Percentiles rank a stretch among this genome's conserved stretches.
phyloP scores from a whole-genome alignment of 35 echinoderm and acorn worm species.

The Hemicentrotus pulcherrimus region DNA sequence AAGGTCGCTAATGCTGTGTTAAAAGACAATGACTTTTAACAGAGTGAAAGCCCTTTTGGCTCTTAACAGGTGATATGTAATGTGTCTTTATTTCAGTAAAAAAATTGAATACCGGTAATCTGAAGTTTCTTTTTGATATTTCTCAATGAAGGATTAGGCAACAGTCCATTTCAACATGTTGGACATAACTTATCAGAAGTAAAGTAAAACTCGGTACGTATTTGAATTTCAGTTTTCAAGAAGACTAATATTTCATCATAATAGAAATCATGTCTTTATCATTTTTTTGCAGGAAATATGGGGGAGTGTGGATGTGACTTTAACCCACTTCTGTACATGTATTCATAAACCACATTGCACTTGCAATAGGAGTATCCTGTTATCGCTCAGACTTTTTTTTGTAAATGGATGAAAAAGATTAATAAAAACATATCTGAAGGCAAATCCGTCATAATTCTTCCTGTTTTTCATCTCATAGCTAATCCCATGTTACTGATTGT shows the following conservation, averaged over 20 bases:
- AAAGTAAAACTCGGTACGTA: too few species aligned
- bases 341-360: not conserved
- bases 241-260: not conserved
- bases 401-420: not conserved
- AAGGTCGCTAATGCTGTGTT: too few species aligned
- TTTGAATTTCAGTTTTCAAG: too few species aligned
- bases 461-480: not conserved
- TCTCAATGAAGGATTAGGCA: too few species aligned
- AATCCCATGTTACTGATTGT: not conserved
- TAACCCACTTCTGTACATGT: not conserved
- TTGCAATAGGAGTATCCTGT: not conserved
- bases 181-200: too few species aligned
- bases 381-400: not conserved
- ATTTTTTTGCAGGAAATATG: not conserved
- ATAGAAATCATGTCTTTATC: not conserved
- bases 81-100: too few species aligned
- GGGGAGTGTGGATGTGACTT: not conserved
- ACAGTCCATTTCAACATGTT: too few species aligned
- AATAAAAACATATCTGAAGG: not conserved
- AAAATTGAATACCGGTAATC: too few species aligned
- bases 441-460: slow-evolving; percentile 7
- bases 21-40: too few species aligned
- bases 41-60: too few species aligned
- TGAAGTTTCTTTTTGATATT: too few species aligned
- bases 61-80: too few species aligned